Percentiles rank a stretch among this genome's conserved stretches.
Conservation (phyloP, 2,888 invertebrate species). For the Ceratothoa steindachneri region DNA sequence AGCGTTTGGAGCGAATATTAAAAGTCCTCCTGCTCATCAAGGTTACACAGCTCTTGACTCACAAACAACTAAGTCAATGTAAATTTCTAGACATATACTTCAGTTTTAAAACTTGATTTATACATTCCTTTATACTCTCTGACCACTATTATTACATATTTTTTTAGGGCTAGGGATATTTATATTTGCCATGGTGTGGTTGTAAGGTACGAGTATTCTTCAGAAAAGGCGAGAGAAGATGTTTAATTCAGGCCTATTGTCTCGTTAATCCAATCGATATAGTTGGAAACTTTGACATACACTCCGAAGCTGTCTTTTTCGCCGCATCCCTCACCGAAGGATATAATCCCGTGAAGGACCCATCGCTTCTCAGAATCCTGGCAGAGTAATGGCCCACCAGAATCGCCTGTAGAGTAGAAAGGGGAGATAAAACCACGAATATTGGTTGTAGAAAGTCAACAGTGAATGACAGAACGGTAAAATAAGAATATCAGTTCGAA, state of each 20-base stretch:
- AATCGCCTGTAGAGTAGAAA: constrained; percentile 67
- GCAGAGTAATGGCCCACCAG: constrained; percentile 68
- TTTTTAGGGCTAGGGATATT: neutral
- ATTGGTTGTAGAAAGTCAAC: too few relatives aligned
- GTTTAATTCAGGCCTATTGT: constrained; percentile 53
- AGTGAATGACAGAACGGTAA: neutral
- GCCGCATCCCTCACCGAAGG: constrained; percentile 92
- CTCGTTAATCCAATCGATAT: constrained; percentile 75
- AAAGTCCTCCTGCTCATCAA: too few relatives aligned
- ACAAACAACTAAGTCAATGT: too few relatives aligned
- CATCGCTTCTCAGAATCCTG: constrained; percentile 51
- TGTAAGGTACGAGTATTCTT: too few relatives aligned
- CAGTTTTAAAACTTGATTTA: too few relatives aligned
- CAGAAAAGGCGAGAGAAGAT: neutral
- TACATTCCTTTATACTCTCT: too few relatives aligned
- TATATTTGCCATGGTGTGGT: too few relatives aligned
- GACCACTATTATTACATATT: too few relatives aligned
- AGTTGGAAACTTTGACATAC: constrained; percentile 81
- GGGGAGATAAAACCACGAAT: too few relatives aligned
- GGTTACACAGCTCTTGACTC: too few relatives aligned
- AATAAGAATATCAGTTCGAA: neutral
- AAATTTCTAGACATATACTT: too few relatives aligned
- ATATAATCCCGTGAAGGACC: constrained; percentile 69
- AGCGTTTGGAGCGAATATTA: too few relatives aligned
- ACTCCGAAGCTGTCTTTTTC: constrained; percentile 86